Percentiles rank a stretch among this genome's conserved stretches.
Evolutionary conservation across 2,797 vertebrate species (phyloP).

Genomic region (Aphelocoma californica): DNA sequence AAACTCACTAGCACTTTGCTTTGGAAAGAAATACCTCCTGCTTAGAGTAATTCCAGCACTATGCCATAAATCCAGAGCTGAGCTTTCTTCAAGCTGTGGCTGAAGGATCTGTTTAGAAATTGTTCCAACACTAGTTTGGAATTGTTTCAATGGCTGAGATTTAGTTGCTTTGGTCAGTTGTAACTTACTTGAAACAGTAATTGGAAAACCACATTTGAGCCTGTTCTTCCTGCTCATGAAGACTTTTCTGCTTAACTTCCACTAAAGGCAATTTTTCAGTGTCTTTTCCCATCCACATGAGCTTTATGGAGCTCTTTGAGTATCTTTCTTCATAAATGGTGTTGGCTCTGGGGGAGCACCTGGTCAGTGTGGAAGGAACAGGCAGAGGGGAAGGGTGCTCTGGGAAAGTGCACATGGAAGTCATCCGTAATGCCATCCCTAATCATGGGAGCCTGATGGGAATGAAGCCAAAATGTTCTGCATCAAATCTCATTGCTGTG

Average conservation of each 20-base stretch:
- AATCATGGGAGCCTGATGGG: background rate
- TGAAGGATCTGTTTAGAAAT: conserved; percentile 56
- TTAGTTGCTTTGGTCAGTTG: conserved; percentile 31
- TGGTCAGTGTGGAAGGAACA: background rate
- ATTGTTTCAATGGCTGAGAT: conserved; percentile 14
- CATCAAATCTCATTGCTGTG: background rate
- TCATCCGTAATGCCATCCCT: background rate
- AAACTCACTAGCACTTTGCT: conserved; percentile 24
- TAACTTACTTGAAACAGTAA: conserved; percentile 53
- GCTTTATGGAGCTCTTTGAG: background rate
- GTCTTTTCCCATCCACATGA: background rate
- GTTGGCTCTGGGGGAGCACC: background rate
- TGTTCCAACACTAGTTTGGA: conserved; percentile 20
- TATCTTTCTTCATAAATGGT: background rate
- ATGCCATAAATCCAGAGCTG: conserved; percentile 21
- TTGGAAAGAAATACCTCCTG: conserved; percentile 32
- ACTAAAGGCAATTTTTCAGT: background rate
- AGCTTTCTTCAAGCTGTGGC: conserved; percentile 23
- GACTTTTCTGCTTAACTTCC: background rate
- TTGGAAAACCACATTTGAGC: conserved; percentile 32
- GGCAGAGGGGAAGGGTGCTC: background rate
- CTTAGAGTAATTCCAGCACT: conserved; percentile 20
- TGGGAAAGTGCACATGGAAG: background rate
- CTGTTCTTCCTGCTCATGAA: conserved; percentile 18
- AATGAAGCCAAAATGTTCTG: background rate